Evolutionary conservation across 2,113 vertebrate genomes (phyloP).

Genomic region (Elachura formosa): DNA sequence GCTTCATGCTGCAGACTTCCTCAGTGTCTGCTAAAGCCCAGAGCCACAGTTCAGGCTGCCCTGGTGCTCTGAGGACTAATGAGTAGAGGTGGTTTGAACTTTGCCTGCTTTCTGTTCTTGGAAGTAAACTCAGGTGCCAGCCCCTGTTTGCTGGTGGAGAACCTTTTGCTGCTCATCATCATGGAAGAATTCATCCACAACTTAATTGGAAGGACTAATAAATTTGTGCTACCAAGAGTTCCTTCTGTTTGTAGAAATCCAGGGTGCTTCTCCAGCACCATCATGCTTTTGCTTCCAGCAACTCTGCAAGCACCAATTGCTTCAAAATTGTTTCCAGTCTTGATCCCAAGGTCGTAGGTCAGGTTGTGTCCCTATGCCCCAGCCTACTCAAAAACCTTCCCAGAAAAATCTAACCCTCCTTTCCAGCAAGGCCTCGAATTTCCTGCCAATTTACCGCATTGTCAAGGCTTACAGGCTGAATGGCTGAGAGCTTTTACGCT

Average conservation of each 20-base stretch:
- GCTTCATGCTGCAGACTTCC: background rate
- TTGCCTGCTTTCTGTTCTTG: background rate
- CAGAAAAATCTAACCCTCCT: background rate
- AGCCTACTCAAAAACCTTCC: background rate
- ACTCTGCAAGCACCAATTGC: background rate
- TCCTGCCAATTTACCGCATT: background rate
- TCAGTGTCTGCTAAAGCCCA: background rate
- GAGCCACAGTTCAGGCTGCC: background rate
- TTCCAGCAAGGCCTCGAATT: background rate
- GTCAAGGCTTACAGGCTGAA: background rate
- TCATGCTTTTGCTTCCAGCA: rapidly evolving
- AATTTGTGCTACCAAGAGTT: background rate
- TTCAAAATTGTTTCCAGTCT: background rate
- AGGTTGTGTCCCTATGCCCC: background rate
- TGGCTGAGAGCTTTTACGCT: background rate
- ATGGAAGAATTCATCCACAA: background rate
- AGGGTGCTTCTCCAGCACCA: background rate
- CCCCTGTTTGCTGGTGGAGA: background rate
- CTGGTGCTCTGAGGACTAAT: background rate
- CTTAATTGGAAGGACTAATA: background rate
- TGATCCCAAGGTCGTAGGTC: background rate
- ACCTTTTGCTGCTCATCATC: background rate
- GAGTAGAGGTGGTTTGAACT: background rate
- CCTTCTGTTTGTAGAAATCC: background rate
- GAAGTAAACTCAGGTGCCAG: background rate